These are phyloP conservation scores for Pyralis farinalis DNA, from an alignment of 2,888 invertebrate species.

Conservation along the genomic window DNA sequence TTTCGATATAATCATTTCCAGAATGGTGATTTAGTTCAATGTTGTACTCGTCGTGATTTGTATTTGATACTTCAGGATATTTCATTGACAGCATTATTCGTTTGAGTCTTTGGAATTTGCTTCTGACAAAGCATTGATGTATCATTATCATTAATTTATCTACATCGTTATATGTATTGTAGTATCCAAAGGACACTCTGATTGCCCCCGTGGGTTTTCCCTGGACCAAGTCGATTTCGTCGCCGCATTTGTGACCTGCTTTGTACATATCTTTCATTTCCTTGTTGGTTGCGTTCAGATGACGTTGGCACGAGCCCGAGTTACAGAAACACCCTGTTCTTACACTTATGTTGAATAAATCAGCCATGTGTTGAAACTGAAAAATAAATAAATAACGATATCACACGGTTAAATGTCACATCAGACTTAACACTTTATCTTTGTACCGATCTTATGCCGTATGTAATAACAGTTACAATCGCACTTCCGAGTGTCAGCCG, in stretches of 20 bases:
- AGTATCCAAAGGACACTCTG: constrained; percentile 95
- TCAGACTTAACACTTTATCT: too few species aligned
- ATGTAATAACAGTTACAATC: too few species aligned
- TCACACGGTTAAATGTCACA: too few species aligned
- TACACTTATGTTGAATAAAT: constrained; percentile 91
- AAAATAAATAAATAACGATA: too few species aligned
- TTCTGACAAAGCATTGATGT: constrained; percentile 85
- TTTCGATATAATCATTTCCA: constrained; percentile 19
- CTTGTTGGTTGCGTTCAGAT: constrained; percentile 84
- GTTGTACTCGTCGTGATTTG: constrained; percentile 25
- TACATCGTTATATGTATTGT: constrained; percentile 88
- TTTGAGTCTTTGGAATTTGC: constrained; percentile 40
- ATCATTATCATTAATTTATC: constrained; percentile 88
- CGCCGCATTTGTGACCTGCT: constrained; percentile 96
- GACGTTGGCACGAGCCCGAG: constrained; percentile 95
- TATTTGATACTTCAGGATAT: not conserved
- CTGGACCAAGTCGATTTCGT: constrained; percentile 90
- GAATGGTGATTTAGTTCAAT: constrained; percentile 29
- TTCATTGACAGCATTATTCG: constrained; percentile 34
- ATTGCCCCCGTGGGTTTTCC: constrained; percentile 96
- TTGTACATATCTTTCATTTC: constrained; percentile 89
- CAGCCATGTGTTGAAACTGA: constrained; percentile 93
- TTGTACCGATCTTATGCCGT: too few species aligned
- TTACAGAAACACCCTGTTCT: constrained; percentile 98
- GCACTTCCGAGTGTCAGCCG: too few species aligned